A percentile compares a stretch with the other conserved stretches of the same genome.
Conservation (phyloP, 1,140 invertebrate species). For the Tetragonula clypearis region DNA sequence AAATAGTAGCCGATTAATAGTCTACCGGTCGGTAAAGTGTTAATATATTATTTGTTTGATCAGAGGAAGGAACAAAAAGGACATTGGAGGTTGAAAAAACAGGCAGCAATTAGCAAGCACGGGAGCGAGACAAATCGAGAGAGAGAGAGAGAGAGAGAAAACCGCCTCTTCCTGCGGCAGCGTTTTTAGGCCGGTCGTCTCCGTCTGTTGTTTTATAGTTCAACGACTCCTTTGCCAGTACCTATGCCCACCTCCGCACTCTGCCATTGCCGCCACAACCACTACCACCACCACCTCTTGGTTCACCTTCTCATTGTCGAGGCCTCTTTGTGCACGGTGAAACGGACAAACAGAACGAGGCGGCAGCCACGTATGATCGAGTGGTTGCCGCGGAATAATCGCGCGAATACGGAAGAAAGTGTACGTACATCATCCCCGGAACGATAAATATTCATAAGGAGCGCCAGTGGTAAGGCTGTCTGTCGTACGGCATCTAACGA, state of each 20-base stretch:
- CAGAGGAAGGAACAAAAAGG: background rate
- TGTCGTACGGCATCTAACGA: constrained; percentile 1
- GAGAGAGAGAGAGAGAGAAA: constrained; percentile 29
- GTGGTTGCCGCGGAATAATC: constrained; percentile 52
- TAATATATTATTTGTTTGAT: too few relatives aligned
- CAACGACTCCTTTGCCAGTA: constrained; percentile 63
- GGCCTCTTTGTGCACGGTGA: constrained; percentile 43
- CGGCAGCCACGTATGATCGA: constrained; percentile 47
- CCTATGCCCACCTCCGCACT: constrained; percentile 43
- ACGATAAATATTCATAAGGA: constrained; percentile 71
- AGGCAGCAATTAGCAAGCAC: constrained; percentile 26
- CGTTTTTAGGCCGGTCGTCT: constrained; percentile 67
- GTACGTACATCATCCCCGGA: constrained; percentile 20
- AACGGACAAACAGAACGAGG: constrained; percentile 48
- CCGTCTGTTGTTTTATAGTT: constrained; percentile 68
- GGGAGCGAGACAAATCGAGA: constrained; percentile 50
- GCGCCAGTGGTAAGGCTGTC: constrained; percentile 37
- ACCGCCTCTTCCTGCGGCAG: constrained; percentile 44
- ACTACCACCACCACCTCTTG: constrained; percentile 28
- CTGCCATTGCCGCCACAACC: constrained; percentile 14
- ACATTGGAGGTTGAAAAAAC: constrained; percentile 29
- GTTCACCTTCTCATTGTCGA: constrained; percentile 41
- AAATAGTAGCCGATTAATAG: too few relatives aligned
- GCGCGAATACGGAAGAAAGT: constrained; percentile 64
- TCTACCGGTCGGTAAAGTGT: too few relatives aligned